Base-by-base conservation (phyloP, 2,888 invertebrate species). In the Monochamus alternatus region DNA sequence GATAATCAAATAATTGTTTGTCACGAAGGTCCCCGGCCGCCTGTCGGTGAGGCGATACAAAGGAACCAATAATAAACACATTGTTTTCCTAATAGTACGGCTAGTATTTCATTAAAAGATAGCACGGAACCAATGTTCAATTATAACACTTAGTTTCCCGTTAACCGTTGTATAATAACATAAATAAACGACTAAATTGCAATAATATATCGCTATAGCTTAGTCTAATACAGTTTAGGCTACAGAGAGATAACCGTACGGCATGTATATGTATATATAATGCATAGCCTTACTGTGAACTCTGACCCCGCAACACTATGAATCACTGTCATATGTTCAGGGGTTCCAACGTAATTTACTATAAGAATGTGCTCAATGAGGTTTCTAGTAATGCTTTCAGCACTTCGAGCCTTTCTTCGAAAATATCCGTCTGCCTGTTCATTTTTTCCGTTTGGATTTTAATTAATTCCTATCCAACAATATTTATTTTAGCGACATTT, bases 261-360 rank as follows among this genome's bases (percentile, higher is more conserved):
- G 31, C 47, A 60, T 55, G 71, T 66, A 66, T 67, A 69, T 62
- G 68, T 67, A 75, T 55, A 38, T 38, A 68, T 70, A 70, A 76
- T 64, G 63, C 67, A 73, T 70, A 66, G 69, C 70, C 69, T 62
- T 64, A 65, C 65, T 44, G 63, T 74, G 74, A 77, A 70, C 77
- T 72, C 30, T 64, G 74, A 77, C 77, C 74, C 47, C 58, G 22
- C 67, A 62, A 47, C 63, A 64, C 74, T 67, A 77, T 77, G 77
- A 77, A 77, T 77, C 77, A 77, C 74, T 77, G 77, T 77, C 77
- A 77, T 74, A 68, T 73, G 60, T 69, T 68, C 73, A 74, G 66
- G 60, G 74, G 66, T 60, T 74, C 59, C 58, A 64, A 65, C 59
- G 74, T 77, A 77, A 77, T 77, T 77, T 77, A 71, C 74, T 67